These are phyloP conservation scores for Adelphocoris suturalis DNA, from an alignment of 2,888 invertebrate species.

Conservation along the genomic window DNA sequence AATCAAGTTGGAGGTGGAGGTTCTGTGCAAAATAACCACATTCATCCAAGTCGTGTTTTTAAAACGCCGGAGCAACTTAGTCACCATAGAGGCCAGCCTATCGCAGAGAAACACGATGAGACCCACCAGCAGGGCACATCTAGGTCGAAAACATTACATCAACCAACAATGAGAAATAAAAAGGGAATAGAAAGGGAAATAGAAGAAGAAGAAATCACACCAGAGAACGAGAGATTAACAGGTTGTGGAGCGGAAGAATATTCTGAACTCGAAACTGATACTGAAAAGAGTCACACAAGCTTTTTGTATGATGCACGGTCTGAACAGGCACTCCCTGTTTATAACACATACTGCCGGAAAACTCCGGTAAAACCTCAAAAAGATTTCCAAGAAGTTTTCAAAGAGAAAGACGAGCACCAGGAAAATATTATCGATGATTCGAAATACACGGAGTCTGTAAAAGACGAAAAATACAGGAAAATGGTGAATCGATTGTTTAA, in stretches of 20 bases:
- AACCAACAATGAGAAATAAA: not conserved
- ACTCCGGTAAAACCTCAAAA: not conserved
- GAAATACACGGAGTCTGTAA: not conserved
- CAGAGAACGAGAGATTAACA: not conserved
- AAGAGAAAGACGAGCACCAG: not conserved
- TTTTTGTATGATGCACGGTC: not conserved
- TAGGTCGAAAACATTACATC: not conserved
- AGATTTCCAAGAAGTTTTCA: not conserved
- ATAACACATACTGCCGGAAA: not conserved
- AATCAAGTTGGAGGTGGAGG: not conserved
- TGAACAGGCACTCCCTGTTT: not conserved
- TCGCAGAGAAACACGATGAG: not conserved
- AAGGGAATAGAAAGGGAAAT: not conserved
- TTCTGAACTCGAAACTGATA: not conserved
- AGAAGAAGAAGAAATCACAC: not conserved
- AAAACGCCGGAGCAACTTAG: not conserved
- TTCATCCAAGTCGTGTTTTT: not conserved
- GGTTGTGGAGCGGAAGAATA: not conserved
- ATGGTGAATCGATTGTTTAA: slow-evolving; percentile 1
- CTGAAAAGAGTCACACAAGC: not conserved
- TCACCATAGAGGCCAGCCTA: not conserved
- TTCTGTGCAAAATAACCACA: not conserved
- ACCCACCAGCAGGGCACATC: not conserved
- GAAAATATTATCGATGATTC: not conserved
- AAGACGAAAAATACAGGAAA: slow-evolving; percentile 47